Percentiles rank a stretch among this genome's conserved stretches.
Conservation (phyloP, 2,113 vertebrate genomes). For the Zingel zingel region DNA sequence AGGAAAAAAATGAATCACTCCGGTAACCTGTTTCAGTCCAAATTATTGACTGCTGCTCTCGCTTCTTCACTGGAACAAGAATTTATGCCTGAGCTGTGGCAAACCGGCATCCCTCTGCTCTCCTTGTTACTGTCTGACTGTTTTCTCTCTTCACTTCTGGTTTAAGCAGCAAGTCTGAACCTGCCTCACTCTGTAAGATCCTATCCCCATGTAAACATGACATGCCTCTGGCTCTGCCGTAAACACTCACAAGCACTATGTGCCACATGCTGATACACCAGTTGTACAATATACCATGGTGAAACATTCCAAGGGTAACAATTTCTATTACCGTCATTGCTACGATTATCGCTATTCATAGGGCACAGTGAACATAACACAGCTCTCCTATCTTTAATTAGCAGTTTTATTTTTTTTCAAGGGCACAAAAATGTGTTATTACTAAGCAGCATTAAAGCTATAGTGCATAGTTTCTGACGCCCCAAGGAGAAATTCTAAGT, state of each 20-base stretch:
- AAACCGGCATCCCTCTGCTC: neutral
- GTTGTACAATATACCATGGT: neutral
- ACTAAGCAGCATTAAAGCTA: too few species aligned
- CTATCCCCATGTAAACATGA: slow-evolving; percentile 28
- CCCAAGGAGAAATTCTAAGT: too few species aligned
- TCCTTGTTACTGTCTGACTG: neutral
- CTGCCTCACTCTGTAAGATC: slow-evolving; percentile 21
- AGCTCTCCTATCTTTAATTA: neutral
- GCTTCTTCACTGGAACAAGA: neutral
- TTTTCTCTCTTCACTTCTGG: slow-evolving; percentile 16
- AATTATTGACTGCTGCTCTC: neutral
- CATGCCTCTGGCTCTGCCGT: slow-evolving; percentile 20
- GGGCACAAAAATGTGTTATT: too few species aligned
- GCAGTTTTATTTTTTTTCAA: too few species aligned
- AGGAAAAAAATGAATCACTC: neutral
- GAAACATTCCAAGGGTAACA: neutral
- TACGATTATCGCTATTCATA: neutral
- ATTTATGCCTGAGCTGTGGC: neutral
- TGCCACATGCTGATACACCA: neutral
- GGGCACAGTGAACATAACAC: neutral
- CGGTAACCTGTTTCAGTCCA: slow-evolving; percentile 1
- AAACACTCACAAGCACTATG: neutral
- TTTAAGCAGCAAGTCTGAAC: slow-evolving; percentile 50
- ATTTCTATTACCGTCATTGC: neutral
- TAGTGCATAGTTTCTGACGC: too few species aligned